These are phyloP conservation scores for Dicrurus megarhynchus DNA, from an alignment of 2,113 vertebrate species.

Conservation along the genomic window DNA sequence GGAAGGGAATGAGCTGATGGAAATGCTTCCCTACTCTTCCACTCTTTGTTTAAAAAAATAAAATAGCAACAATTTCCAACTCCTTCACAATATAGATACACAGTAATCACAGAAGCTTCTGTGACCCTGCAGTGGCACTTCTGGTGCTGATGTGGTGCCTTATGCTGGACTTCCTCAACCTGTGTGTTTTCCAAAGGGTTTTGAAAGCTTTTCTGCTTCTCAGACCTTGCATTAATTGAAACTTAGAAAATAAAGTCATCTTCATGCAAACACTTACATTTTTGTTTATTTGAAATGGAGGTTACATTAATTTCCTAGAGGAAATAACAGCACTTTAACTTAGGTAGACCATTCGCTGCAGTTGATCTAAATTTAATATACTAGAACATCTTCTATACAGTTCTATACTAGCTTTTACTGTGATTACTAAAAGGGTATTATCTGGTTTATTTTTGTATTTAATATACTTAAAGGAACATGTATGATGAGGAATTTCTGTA, in stretches of 20 bases:
- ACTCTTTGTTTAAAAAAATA: background rate
- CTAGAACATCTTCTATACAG: background rate
- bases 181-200: background rate
- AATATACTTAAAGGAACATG: background rate
- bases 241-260: background rate
- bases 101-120: background rate
- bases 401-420: background rate
- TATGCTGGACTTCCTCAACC: background rate
- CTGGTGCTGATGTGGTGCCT: background rate
- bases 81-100: background rate
- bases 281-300: background rate
- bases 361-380: background rate
- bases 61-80: background rate
- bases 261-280: background rate
- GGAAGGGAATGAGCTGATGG: background rate
- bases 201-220: background rate
- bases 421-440: background rate
- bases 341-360: background rate
- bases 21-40: background rate
- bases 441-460: background rate
- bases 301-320: background rate
- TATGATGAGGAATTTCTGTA: background rate
- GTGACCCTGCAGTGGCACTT: background rate
- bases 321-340: background rate
- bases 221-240: background rate